Base-by-base conservation (phyloP, 1,140 invertebrate species). In the Cephus cinctus region DNA sequence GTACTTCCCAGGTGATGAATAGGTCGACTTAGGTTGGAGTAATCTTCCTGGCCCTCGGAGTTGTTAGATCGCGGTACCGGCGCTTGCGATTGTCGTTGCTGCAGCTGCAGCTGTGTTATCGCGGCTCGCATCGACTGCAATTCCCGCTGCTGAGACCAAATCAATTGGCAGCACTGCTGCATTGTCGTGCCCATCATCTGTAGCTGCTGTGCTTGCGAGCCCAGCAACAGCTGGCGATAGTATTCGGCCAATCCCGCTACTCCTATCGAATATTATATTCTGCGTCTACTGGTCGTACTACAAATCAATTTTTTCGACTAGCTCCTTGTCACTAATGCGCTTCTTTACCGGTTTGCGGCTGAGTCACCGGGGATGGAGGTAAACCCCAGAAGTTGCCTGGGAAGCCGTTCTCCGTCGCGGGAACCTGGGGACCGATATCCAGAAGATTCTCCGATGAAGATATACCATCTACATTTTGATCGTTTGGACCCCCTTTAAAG, bases 61-160 rank as follows among this genome's bases (percentile, higher is more conserved):
- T 55, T 55, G 2, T 51, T 50, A 19, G 6, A 46, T 8, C 56
- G 35, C 0, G 50, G 54, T 20, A 19, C 6, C n/a, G 51, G 51
- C 22, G 27, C 20, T 25, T 67, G 65, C 4, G 48, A 46, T 41
- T 67, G 64, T 36, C 59, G 58, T n/a, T 69, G 18, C 40, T 73
- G 68, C 15, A 45, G 22, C 40, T 72, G 70, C 6, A 76, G 23
- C n/a, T 72, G 65, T 11, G 38, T 54, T 49, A 80, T 67, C 19
- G 72, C 69, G 18, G 68, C 47, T 32, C 71, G 71, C 59, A 81
- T 67, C 12, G 73, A 59, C 42, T 81, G 77, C 20, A 84, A 72
- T 65, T 84, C 82, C 2, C 80, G 63, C 54, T 85, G 82, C 41
- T 84, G 83, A 36, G 81, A 62, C 78, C 81, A 83, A 18, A 85